Conservation (phyloP, 2,797 vertebrate genomes). For the Limnodromus scolopaceus region DNA sequence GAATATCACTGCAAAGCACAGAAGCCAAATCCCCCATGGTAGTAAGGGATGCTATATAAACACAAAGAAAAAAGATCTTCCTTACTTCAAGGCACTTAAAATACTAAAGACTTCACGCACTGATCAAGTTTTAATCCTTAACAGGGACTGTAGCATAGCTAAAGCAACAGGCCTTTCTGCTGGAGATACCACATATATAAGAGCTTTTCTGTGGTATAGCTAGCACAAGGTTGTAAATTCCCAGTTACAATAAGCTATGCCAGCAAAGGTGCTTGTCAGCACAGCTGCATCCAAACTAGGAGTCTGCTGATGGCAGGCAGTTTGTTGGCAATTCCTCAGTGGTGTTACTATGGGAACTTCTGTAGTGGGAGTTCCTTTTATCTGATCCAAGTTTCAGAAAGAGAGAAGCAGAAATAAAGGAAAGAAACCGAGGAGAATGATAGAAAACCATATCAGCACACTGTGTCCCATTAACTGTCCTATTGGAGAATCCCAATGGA, state of each 20-base stretch:
- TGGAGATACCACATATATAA: rapidly evolving
- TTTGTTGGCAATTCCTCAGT: not conserved
- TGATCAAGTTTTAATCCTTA: not conserved
- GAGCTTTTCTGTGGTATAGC: not conserved
- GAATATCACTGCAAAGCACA: not conserved
- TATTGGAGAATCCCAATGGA: not conserved
- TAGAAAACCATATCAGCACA: not conserved
- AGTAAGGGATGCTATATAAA: not conserved
- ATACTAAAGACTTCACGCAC: not conserved
- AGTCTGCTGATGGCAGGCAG: not conserved
- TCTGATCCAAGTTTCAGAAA: not conserved
- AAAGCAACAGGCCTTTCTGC: not conserved
- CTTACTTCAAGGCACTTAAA: not conserved
- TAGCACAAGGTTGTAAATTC: not conserved
- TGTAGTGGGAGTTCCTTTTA: not conserved
- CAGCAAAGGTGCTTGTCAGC: not conserved
- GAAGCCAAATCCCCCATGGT: not conserved
- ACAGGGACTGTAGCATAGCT: rapidly evolving
- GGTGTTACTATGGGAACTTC: not conserved
- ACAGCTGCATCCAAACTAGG: not conserved
- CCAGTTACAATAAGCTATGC: not conserved
- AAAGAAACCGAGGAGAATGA: not conserved
- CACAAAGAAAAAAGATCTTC: not conserved
- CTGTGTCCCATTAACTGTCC: not conserved
- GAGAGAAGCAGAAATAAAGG: not conserved